These are phyloP conservation scores for Cataglyphis cursor DNA, from an alignment of 2,888 invertebrate species.

Conservation along the genomic window DNA sequence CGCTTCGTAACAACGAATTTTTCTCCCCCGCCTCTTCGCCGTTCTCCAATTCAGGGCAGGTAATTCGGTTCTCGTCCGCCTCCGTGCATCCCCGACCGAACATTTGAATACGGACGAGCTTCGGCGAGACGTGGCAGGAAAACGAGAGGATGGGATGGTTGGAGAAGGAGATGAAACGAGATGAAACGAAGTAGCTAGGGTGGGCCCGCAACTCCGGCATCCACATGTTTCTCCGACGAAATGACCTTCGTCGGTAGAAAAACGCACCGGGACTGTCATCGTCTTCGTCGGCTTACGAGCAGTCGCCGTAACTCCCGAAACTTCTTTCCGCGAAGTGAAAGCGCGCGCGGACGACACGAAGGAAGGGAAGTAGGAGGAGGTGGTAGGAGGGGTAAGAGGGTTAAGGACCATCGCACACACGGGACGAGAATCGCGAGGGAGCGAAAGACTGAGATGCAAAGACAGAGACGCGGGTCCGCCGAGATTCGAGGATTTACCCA, in stretches of 20 bases:
- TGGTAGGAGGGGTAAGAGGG: conserved; percentile 9
- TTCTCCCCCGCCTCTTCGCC: conserved; percentile 4
- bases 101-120: conserved; percentile 65
- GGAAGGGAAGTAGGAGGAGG: neutral
- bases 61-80: conserved; percentile 61
- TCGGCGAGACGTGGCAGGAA: conserved; percentile 30
- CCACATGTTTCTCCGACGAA: conserved; percentile 62
- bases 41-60: conserved; percentile 54
- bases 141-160: conserved; percentile 26
- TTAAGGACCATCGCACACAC: conserved; percentile 30
- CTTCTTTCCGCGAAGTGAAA: conserved; percentile 54
- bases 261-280: conserved; percentile 69
- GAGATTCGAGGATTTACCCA: conserved; percentile 81
- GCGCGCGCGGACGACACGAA: conserved; percentile 19
- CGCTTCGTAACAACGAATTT: conserved; percentile 41
- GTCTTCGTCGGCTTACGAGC: conserved; percentile 74
- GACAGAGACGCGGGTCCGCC: conserved; percentile 59
- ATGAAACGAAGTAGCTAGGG: conserved; percentile 40
- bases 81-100: conserved; percentile 50
- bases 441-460: conserved; percentile 54
- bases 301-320: conserved; percentile 76
- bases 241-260: conserved; percentile 70
- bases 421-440: conserved; percentile 51
- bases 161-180: conserved; percentile 15
- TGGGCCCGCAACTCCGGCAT: conserved; percentile 46